phyloP scores from a whole-genome alignment of 2,113 vertebrate genomes.

The Excalfactoria chinensis region DNA sequence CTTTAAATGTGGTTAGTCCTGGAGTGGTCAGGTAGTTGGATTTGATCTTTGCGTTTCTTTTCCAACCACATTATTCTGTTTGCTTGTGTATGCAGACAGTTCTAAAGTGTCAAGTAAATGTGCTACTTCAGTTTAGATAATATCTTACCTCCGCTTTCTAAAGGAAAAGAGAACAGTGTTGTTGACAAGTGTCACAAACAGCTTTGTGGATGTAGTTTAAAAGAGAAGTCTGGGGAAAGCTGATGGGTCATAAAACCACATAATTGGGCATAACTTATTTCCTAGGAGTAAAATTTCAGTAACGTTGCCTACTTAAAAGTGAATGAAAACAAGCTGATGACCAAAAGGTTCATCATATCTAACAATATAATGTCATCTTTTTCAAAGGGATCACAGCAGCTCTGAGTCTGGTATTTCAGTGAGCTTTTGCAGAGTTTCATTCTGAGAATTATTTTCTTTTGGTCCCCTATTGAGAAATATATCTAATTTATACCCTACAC shows the following conservation, averaged over 20 bases:
- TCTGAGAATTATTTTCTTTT: background rate
- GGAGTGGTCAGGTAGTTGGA: background rate
- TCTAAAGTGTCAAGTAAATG: background rate
- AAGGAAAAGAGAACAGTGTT: accelerated
- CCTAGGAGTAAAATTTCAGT: background rate
- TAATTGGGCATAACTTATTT: background rate
- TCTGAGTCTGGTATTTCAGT: background rate
- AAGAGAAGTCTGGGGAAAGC: background rate
- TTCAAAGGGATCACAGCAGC: background rate
- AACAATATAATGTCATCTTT: background rate
- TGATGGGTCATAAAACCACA: background rate
- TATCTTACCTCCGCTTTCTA: background rate
- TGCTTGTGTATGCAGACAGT: accelerated
- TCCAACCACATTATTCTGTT: background rate
- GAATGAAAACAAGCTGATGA: background rate
- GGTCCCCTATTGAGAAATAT: background rate
- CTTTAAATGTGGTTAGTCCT: background rate
- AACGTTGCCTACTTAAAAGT: background rate
- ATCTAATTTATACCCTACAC: background rate
- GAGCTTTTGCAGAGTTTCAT: background rate
- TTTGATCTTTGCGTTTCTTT: background rate
- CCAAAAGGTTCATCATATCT: background rate
- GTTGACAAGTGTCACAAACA: background rate
- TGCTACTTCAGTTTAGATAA: background rate
- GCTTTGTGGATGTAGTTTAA: background rate